phyloP scores from a whole-genome alignment of 2,888 invertebrate genomes.

The Gortyna flavago region DNA sequence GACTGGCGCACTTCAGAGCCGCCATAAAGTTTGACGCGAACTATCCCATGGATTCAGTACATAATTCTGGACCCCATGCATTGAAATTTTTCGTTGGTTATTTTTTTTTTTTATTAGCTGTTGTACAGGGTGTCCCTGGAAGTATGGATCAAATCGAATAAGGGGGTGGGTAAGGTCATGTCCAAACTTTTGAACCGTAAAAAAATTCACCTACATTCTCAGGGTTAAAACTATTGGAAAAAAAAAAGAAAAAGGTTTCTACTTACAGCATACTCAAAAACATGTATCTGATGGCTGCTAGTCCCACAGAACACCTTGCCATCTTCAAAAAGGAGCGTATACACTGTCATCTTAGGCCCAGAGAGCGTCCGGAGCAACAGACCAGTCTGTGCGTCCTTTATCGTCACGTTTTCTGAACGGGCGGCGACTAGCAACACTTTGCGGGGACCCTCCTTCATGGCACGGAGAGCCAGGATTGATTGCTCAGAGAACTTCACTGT shows the following conservation, averaged over 20 bases:
- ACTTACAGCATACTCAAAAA: conserved; percentile 94
- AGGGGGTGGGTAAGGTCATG: too few relatives aligned
- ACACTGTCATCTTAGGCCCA: conserved; percentile 91
- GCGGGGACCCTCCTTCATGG: conserved; percentile 93
- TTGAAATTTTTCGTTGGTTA: too few relatives aligned
- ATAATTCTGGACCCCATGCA: too few relatives aligned
- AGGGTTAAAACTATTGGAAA: too few relatives aligned
- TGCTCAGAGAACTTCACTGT: conserved; percentile 91
- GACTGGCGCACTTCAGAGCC: too few relatives aligned
- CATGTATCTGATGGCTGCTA: conserved; percentile 92
- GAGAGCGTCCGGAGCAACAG: conserved; percentile 91
- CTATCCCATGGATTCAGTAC: too few relatives aligned
- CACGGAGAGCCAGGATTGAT: conserved; percentile 92
- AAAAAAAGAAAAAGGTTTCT: background rate
- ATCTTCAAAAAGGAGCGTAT: conserved; percentile 92
- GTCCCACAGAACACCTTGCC: conserved; percentile 94
- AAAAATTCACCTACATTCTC: too few relatives aligned
- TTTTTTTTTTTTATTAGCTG: too few relatives aligned
- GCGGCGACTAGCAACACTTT: conserved; percentile 93
- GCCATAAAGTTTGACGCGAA: too few relatives aligned
- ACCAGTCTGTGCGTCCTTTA: conserved; percentile 93
- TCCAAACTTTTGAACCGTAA: too few relatives aligned
- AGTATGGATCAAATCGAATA: too few relatives aligned
- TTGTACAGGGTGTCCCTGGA: too few relatives aligned
- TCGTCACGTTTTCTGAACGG: conserved; percentile 92